Conservation (phyloP, 2,113 vertebrate species). For the Alces alces region DNA sequence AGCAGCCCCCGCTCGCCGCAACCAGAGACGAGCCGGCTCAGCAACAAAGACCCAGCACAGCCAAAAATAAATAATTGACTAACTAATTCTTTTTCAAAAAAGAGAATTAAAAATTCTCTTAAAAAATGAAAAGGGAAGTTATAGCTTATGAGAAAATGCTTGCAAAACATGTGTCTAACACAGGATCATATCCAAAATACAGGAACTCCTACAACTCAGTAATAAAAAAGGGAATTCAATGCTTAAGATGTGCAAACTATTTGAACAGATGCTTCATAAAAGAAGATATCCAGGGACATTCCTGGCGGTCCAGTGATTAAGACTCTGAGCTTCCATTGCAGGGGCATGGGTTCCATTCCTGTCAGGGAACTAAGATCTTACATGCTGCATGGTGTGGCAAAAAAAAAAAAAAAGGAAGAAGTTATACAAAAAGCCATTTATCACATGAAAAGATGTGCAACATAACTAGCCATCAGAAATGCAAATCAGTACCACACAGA, state of each 20-base stretch:
- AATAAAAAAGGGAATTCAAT: neutral
- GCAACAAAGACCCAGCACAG: neutral
- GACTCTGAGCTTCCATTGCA: neutral
- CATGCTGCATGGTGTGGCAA: neutral
- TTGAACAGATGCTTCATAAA: neutral
- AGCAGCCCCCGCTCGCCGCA: accelerated
- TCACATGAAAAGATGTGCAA: neutral
- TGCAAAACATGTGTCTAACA: neutral
- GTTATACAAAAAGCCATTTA: neutral
- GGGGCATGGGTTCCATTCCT: neutral
- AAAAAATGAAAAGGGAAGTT: neutral
- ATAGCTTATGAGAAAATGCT: neutral
- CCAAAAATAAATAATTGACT: neutral
- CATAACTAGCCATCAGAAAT: neutral
- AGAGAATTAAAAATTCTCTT: too few species aligned
- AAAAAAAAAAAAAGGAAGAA: neutral
- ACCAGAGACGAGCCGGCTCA: neutral
- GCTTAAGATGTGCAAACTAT: neutral
- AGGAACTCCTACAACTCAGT: neutral
- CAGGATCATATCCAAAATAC: neutral
- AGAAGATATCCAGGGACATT: neutral
- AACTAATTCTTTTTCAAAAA: neutral
- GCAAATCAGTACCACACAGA: neutral
- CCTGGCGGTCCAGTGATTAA: neutral
- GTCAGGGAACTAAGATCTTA: neutral